These are phyloP conservation scores for Cenopis cana DNA, from an alignment of 2,888 invertebrate genomes.

Conservation along the genomic window DNA sequence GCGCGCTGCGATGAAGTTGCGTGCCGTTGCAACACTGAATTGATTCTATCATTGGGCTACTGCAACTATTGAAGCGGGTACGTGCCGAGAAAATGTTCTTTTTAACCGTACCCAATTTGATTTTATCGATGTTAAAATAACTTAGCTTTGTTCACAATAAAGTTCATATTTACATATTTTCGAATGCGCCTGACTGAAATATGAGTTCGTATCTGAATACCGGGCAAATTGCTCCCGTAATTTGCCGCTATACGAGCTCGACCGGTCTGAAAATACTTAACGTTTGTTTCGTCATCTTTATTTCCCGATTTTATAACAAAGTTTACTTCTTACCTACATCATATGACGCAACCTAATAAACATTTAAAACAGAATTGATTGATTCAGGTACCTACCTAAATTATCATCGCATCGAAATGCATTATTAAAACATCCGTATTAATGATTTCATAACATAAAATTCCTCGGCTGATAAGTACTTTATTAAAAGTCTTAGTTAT, in stretches of 20 bases:
- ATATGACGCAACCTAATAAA: background rate
- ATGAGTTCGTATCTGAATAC: background rate
- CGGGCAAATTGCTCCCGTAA: constrained; percentile 55
- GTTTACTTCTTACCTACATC: background rate
- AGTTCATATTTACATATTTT: background rate
- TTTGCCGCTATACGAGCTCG: constrained; percentile 68
- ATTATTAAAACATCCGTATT: constrained; percentile 5
- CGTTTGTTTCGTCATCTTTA: constrained; percentile 22
- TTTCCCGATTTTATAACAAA: constrained; percentile 47
- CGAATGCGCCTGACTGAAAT: background rate
- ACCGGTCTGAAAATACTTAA: constrained; percentile 62
- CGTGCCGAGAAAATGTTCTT: constrained; percentile 58
- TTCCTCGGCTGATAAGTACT: constrained; percentile 26
- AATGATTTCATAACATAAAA: constrained; percentile 19
- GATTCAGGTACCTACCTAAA: background rate
- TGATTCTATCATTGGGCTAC: constrained; percentile 56
- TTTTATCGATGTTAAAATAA: background rate
- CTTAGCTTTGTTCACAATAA: background rate
- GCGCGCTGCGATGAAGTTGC: constrained; percentile 49
- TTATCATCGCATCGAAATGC: background rate
- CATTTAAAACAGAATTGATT: background rate
- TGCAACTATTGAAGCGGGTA: constrained; percentile 52
- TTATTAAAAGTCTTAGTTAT: constrained; percentile 34
- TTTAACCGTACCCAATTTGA: background rate
- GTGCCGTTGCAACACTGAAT: constrained; percentile 58